Percentiles rank a stretch among this genome's conserved stretches.
Conservation (phyloP, 2,113 vertebrate species). For the Muntiacus muntjak region DNA sequence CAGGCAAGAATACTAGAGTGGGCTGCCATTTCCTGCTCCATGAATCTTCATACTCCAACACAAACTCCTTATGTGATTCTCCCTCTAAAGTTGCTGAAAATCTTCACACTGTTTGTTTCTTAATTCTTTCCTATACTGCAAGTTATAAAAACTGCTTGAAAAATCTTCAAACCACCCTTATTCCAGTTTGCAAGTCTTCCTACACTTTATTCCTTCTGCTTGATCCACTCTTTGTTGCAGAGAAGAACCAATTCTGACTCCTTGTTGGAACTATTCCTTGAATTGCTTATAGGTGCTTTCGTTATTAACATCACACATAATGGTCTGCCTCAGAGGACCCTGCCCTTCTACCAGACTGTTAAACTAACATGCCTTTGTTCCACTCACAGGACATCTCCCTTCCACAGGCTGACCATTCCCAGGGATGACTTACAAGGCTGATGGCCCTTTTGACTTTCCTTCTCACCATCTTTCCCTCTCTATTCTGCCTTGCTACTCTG, state of each 20-base stretch:
- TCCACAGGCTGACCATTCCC: background rate
- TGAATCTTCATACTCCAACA: accelerated
- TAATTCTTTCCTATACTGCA: background rate
- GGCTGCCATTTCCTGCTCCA: background rate
- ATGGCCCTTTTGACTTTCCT: background rate
- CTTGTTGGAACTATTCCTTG: background rate
- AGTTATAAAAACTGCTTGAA: background rate
- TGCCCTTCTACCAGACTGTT: background rate
- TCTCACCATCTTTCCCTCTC: background rate
- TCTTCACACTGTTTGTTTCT: background rate
- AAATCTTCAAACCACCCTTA: background rate
- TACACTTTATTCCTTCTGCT: background rate
- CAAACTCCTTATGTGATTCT: accelerated
- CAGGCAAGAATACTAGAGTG: background rate
- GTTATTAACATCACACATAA: background rate
- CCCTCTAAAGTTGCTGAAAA: background rate
- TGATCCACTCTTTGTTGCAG: background rate
- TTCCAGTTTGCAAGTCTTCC: background rate
- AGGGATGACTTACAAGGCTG: background rate
- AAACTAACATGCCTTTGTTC: background rate
- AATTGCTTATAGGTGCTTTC: background rate
- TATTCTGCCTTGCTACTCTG: background rate
- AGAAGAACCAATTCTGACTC: background rate
- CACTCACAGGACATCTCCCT: background rate
- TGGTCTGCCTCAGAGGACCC: background rate